Base-by-base conservation (phyloP, 2,888 invertebrate genomes). In the Idaea dimidiata region DNA sequence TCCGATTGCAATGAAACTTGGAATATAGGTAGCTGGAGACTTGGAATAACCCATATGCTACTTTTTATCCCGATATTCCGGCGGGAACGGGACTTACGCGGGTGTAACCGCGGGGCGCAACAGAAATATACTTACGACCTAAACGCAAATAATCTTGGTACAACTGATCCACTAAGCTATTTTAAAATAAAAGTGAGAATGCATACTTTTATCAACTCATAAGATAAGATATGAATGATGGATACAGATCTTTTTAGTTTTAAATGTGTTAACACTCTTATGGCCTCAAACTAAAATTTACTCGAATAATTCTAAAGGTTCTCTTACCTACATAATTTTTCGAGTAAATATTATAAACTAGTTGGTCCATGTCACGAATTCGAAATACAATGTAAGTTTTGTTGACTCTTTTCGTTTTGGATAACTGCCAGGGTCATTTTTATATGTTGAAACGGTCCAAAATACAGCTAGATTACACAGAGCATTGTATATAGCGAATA, bases 361-460 rank as follows among this genome's bases (percentile, higher is more conserved):
- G 55, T 57, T 57, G 43, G 43, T 43, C 57, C 17, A 54, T 18
- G 10, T 16, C 32, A 58, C 24, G 60, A 60, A 57, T 33, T 60
- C 60, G 56, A 24, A 24, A 32, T 53, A 67, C 65, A 66, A 64
- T 62, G 70, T 63, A 58, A 59, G 57, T 59, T 65, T 65, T 66
- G 65, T 70, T 70, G 66, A 68, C 65, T 63, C 58, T 63, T 60
- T 65, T 67, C 57, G 56, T 53, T 57, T 66, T 70, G 70, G 68
- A 67, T 8, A 57, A 17, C 33, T 54, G 70, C 70, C 70, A 70
- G 66, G 56, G 57, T 33, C 53, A 54, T 61, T 58, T 65, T 64
- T 62, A 63, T 58, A 64, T 14, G 54, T 58, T 60, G 57, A 60
- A 58, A 54, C 14, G 14, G 43, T 43, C 43, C 58, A 8, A 54